These are phyloP conservation scores for Siphamia tubifer DNA, from an alignment of 2,113 vertebrate species.

Conservation along the genomic window DNA sequence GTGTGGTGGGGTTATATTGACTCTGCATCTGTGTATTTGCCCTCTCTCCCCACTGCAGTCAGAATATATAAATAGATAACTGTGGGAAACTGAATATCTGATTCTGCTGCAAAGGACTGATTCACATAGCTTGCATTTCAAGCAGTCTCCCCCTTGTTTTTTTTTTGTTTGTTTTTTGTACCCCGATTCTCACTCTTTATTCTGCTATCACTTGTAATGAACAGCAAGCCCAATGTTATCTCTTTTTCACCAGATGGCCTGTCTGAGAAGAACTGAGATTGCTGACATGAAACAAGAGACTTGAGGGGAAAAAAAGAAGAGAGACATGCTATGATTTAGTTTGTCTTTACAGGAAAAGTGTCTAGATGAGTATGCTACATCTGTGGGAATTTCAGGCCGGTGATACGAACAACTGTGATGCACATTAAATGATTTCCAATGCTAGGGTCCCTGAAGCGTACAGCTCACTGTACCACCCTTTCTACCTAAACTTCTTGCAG, in stretches of 20 bases:
- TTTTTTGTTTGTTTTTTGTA: background rate
- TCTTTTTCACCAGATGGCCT: conserved; percentile 46
- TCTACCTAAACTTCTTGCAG: conserved; percentile 8
- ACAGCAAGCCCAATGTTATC: conserved; percentile 48
- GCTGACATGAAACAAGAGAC: conserved; percentile 39
- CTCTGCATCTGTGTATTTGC: conserved; percentile 67
- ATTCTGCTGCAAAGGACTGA: conserved; percentile 55
- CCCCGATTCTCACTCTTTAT: background rate
- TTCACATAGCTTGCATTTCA: conserved; percentile 54
- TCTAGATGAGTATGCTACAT: conserved; percentile 38
- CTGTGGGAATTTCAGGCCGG: conserved; percentile 47
- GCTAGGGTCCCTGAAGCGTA: conserved; percentile 53
- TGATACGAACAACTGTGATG: conserved; percentile 66
- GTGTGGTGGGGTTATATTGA: conserved; percentile 65
- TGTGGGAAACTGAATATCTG: conserved; percentile 72
- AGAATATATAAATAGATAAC: conserved; percentile 74
- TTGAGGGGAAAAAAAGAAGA: background rate
- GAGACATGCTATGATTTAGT: background rate
- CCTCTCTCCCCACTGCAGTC: conserved; percentile 57
- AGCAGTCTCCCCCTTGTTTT: conserved; percentile 8
- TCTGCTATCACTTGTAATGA: conserved; percentile 14
- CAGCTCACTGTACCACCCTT: conserved; percentile 11
- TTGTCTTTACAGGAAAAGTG: conserved; percentile 2
- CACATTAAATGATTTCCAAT: conserved; percentile 79
- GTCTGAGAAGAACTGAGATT: conserved; percentile 52